Base-by-base conservation (phyloP, 1,140 invertebrate species). In the Mya arenaria region DNA sequence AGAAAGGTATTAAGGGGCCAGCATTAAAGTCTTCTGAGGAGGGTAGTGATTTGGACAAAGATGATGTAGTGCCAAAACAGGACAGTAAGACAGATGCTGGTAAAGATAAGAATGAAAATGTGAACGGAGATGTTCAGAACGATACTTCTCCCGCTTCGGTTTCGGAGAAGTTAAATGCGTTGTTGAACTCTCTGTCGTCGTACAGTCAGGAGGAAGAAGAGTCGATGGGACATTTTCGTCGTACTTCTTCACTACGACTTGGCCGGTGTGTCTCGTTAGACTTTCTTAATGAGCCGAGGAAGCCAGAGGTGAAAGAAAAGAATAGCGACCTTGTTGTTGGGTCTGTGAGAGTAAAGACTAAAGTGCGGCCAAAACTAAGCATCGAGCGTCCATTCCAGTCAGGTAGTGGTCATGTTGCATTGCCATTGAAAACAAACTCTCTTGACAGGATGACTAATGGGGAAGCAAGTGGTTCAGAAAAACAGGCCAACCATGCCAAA, bases 121-220 rank as follows among this genome's bases (percentile, higher is more conserved):
- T 52, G 48, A 52, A 52, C 25, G 48, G 48, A 17, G 48, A 52
- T n/a, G 8, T 52, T 17, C 39, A 44, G 19, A 75, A 63, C 48
- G 73, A 75, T 23, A 65, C 34, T 30, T 89, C 88, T 10, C 90
- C 90, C 19, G 88, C 89, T 28, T 87, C 89, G 23, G 89, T 91
- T 25, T 91, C 89, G 10, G 80, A 89, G 65, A 91, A 87, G 80
- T 83, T 91, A 10, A 89, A 88, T 80, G 86, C 74, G 56, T 78
- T 91, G 23, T 65, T 91, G n/a, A 77, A 88, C 44, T 90, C 89
- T 17, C 77, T 91, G 58, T 89, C 90, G 82, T 87, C 37, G 55
- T 55, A 41, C 56, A 69, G 60, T 15, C 41, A 79, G 75, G 75
- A 74, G 66, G 68, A 78, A 65, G 71, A 83, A 81, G 81, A 82